A percentile compares a stretch with the other conserved stretches of the same genome.
Evolutionary conservation across 2,113 vertebrate genomes (phyloP).

Genomic region (Oreochromis aureus): DNA sequence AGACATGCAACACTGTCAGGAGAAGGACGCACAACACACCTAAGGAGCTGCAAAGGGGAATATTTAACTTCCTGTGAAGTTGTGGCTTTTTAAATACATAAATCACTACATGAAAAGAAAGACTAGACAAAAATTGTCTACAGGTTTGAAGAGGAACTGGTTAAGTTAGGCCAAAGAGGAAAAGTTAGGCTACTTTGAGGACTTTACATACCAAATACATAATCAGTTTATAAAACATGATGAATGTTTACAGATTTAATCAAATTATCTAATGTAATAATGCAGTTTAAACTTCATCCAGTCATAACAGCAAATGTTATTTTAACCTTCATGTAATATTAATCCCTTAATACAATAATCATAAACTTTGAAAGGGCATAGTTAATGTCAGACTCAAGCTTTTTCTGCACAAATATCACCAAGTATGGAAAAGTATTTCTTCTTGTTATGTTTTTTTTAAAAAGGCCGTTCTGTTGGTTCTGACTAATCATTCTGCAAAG

Average conservation of each 20-base stretch:
- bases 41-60: slow-evolving; percentile 22
- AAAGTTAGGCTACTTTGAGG: not conserved
- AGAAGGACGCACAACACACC: not conserved
- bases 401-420: not conserved
- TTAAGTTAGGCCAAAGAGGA: not conserved
- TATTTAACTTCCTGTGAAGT: slow-evolving; percentile 42
- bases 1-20: not conserved
- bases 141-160: not conserved
- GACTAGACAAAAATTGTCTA: not conserved
- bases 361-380: rapidly evolving
- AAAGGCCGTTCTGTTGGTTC: not conserved
- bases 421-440: not conserved
- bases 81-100: slow-evolving; percentile 19
- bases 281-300: not conserved
- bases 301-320: not conserved
- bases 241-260: not conserved
- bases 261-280: not conserved
- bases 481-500: not conserved
- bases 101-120: not conserved
- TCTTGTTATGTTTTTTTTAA: not conserved
- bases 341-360: not conserved
- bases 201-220: not conserved
- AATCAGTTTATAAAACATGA: not conserved
- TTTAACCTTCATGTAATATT: not conserved
- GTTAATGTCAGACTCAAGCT: not conserved